Percentiles rank a stretch among this genome's conserved stretches.
phyloP scores from a whole-genome alignment of 2,113 vertebrate species.

The Anthoscopus minutus region DNA sequence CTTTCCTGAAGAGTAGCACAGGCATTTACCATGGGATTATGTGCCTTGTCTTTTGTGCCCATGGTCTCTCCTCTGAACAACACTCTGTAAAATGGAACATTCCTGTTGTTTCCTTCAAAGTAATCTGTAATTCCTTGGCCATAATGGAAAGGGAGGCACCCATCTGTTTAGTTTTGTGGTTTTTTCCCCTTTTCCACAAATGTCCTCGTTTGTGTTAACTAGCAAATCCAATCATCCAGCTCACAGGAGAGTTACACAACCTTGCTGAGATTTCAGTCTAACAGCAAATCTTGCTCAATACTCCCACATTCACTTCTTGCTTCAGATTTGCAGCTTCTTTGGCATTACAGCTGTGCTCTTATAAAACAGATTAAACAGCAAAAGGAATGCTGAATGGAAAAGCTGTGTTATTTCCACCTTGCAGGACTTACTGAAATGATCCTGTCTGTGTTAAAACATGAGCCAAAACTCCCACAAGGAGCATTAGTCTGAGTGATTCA shows the following conservation, averaged over 20 bases:
- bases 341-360: neutral
- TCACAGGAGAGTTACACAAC: conserved; percentile 20
- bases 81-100: neutral
- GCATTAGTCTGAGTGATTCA: neutral
- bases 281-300: conserved; percentile 29
- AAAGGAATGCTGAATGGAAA: conserved; percentile 11
- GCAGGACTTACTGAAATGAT: neutral
- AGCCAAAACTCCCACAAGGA: conserved; percentile 8
- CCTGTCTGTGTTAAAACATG: neutral
- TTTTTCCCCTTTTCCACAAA: neutral
- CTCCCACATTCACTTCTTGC: neutral
- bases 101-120: neutral
- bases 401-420: conserved; percentile 28
- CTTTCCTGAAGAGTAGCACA: neutral
- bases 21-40: neutral
- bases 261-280: neutral
- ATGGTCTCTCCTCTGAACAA: neutral
- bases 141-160: neutral
- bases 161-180: neutral
- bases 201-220: conserved; percentile 24
- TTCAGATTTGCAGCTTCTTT: conserved; percentile 7
- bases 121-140: neutral
- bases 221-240: neutral
- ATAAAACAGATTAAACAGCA: conserved; percentile 10
- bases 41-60: neutral